These are phyloP conservation scores for Andrena marginata DNA, from an alignment of 2,888 invertebrate species.

Conservation along the genomic window DNA sequence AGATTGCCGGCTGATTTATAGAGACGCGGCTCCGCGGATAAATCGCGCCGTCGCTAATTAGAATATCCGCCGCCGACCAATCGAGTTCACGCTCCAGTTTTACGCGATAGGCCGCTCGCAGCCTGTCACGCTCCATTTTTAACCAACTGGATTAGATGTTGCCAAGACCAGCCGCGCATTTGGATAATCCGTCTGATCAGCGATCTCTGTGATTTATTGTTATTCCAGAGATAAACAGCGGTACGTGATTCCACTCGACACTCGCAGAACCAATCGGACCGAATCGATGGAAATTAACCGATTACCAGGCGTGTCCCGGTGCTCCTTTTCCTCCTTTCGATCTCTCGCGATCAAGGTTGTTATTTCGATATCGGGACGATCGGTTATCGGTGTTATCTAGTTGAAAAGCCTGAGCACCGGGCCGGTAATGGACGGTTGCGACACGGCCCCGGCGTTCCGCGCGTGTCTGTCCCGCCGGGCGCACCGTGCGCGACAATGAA, in stretches of 20 bases:
- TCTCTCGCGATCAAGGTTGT: slow-evolving; percentile 25
- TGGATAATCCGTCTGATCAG: not conserved
- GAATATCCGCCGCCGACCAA: slow-evolving; percentile 14
- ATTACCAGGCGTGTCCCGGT: not conserved
- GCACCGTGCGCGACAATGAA: slow-evolving; percentile 22
- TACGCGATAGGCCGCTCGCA: not conserved
- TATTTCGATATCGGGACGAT: slow-evolving; percentile 50
- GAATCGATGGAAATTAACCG: slow-evolving; percentile 10
- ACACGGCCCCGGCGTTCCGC: slow-evolving; percentile 17
- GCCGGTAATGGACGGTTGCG: slow-evolving; percentile 34
- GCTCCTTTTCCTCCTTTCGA: not conserved
- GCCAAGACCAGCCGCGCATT: no score
- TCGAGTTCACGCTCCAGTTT: slow-evolving; percentile 8
- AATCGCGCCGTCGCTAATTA: slow-evolving; percentile 27
- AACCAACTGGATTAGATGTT: no score
- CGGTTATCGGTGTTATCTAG: slow-evolving; percentile 43
- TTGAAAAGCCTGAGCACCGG: slow-evolving; percentile 4
- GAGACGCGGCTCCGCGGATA: slow-evolving; percentile 10
- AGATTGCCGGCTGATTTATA: slow-evolving; percentile 35
- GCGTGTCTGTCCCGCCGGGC: not conserved
- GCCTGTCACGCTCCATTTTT: no score
- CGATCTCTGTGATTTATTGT: not conserved
- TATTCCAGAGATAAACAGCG: not conserved
- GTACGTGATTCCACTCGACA: not conserved
- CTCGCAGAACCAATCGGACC: not conserved